These are phyloP conservation scores for Podargus strigoides DNA, from an alignment of 2,797 vertebrate genomes.

Conservation along the genomic window DNA sequence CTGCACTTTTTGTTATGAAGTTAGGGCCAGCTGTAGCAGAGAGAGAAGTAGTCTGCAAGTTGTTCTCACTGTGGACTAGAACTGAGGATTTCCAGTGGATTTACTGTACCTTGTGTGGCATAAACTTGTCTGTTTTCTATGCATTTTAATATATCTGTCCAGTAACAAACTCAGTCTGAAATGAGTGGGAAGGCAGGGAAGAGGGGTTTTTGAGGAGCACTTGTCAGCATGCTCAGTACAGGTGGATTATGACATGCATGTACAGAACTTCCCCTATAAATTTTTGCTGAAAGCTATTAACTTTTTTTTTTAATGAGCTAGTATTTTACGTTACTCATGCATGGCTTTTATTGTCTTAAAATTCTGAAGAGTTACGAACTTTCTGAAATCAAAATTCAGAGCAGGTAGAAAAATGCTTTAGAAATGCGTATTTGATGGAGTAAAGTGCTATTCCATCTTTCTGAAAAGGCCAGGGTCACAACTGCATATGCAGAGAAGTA, in stretches of 20 bases:
- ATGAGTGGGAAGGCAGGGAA: not conserved
- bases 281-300: not conserved
- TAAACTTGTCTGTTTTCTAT: not conserved
- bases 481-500: conserved; percentile 29
- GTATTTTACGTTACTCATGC: not conserved
- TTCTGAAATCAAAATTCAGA: conserved; percentile 57
- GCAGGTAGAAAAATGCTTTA: conserved; percentile 55
- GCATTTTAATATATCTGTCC: not conserved
- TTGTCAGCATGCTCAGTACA: not conserved
- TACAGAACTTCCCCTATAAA: not conserved
- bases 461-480: conserved; percentile 33
- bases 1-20: not conserved
- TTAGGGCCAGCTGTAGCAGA: not conserved
- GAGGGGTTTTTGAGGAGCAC: not conserved
- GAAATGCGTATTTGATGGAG: conserved; percentile 43
- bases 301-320: not conserved
- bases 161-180: not conserved
- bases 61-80: not conserved
- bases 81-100: not conserved
- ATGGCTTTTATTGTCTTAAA: not conserved
- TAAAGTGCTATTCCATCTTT: conserved; percentile 21
- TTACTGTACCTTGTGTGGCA: not conserved
- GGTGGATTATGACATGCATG: not conserved
- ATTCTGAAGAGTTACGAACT: not conserved
- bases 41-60: not conserved